Conservation (phyloP, 2,888 invertebrate genomes). For the Lasioglossum leucozonium region DNA sequence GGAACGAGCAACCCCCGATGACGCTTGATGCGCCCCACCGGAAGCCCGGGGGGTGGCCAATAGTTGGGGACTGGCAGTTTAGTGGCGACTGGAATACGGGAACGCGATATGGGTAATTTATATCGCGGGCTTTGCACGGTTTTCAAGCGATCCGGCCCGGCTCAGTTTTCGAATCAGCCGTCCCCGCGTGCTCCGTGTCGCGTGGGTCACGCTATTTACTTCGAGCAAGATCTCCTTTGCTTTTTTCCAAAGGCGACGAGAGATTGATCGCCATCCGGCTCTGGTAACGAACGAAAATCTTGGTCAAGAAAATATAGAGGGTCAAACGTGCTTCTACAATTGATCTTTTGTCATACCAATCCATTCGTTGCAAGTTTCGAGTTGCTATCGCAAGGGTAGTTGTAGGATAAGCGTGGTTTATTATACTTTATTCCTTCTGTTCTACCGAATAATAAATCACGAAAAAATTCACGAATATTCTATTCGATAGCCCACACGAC, state of each 20-base stretch:
- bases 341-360: not conserved
- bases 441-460: too few relatives aligned
- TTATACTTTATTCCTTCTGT: too few relatives aligned
- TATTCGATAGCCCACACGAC: too few relatives aligned
- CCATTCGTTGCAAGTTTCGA: not conserved
- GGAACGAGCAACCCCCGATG: slow-evolving; percentile 37
- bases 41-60: slow-evolving; percentile 19
- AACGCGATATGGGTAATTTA: slow-evolving; percentile 62
- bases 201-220: slow-evolving; percentile 54
- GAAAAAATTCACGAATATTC: too few relatives aligned
- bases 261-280: not conserved
- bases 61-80: slow-evolving; percentile 58
- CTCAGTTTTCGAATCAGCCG: slow-evolving; percentile 40
- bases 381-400: not conserved
- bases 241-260: not conserved
- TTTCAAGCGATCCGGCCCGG: slow-evolving; percentile 46
- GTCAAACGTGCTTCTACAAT: not conserved
- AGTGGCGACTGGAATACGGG: slow-evolving; percentile 56
- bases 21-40: slow-evolving; percentile 47
- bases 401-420: too few relatives aligned
- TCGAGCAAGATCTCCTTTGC: slow-evolving; percentile 10
- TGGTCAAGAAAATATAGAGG: not conserved
- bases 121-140: slow-evolving; percentile 55
- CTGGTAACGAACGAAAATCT: not conserved
- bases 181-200: slow-evolving; percentile 39